These are phyloP conservation scores for Pollenia angustigena DNA, from an alignment of 2,888 invertebrate species.

Conservation along the genomic window DNA sequence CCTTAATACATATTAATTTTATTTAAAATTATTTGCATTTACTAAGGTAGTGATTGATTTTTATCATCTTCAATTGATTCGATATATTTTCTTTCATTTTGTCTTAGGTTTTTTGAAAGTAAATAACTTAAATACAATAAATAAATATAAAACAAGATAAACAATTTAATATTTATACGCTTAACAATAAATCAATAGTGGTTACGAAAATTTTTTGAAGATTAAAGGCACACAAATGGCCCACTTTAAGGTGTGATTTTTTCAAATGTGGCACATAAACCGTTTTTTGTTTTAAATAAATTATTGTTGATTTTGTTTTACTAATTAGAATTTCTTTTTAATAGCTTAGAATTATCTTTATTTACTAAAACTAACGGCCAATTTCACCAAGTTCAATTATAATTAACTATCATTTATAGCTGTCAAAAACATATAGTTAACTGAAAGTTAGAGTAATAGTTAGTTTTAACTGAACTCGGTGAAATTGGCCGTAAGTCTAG, in stretches of 20 bases:
- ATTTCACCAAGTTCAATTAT: too few species aligned
- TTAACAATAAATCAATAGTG: not conserved
- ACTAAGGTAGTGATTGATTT: not conserved
- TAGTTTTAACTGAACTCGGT: too few species aligned
- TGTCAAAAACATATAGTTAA: too few species aligned
- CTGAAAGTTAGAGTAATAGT: too few species aligned
- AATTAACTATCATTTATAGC: too few species aligned
- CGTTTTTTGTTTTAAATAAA: too few species aligned
- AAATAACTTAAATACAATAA: not conserved
- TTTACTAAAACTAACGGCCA: too few species aligned
- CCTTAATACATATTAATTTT: not conserved
- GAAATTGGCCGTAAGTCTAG: too few species aligned
- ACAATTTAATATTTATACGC: not conserved
- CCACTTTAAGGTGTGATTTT: not conserved
- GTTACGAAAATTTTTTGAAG: not conserved
- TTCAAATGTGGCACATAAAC: not conserved
- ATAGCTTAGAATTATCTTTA: not conserved
- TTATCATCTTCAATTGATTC: not conserved
- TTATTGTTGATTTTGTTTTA: too few species aligned
- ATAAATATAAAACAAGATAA: not conserved
- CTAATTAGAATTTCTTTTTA: not conserved
- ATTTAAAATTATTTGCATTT: constrained; percentile 1
- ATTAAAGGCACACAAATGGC: not conserved
- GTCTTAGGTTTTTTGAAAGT: constrained; percentile 1
- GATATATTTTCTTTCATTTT: too few species aligned